A percentile compares a stretch with the other conserved stretches of the same genome.
Evolutionary conservation across 1,140 invertebrate genomes (phyloP).

Genomic region (Chelonus insularis): DNA sequence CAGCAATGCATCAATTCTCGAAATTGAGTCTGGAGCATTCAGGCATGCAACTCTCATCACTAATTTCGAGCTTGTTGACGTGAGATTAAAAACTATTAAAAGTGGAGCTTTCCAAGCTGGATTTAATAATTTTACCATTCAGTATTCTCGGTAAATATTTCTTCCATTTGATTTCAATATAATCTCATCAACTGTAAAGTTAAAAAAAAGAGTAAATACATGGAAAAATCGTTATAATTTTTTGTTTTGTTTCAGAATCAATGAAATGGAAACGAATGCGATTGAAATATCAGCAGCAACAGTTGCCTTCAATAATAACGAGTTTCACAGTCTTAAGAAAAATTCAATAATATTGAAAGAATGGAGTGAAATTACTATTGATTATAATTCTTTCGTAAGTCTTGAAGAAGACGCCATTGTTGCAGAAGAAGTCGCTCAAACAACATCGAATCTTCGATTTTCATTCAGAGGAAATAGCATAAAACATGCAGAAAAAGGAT

Average conservation of each 20-base stretch:
- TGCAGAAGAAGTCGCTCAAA: constrained; percentile 45
- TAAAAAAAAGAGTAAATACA: not conserved
- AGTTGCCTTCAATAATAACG: constrained; percentile 65
- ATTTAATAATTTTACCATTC: constrained; percentile 67
- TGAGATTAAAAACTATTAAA: constrained; percentile 62
- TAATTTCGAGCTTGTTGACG: constrained; percentile 65
- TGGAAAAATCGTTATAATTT: constrained; percentile 13
- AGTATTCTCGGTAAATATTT: constrained; percentile 65
- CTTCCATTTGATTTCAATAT: too few relatives aligned
- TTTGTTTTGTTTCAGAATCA: constrained; percentile 60
- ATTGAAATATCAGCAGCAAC: constrained; percentile 67
- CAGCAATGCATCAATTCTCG: constrained; percentile 64
- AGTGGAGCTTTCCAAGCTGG: constrained; percentile 67
- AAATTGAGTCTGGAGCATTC: constrained; percentile 68
- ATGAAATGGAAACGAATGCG: constrained; percentile 64
- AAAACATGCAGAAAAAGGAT: constrained; percentile 56
- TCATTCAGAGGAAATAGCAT: constrained; percentile 68
- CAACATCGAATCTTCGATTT: constrained; percentile 58
- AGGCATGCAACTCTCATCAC: constrained; percentile 66
- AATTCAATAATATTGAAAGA: constrained; percentile 64
- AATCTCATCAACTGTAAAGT: too few relatives aligned
- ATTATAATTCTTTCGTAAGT: constrained; percentile 66
- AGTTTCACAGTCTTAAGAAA: constrained; percentile 63
- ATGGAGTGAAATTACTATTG: constrained; percentile 67
- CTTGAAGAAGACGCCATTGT: constrained; percentile 63